Evolutionary conservation across 2,888 invertebrate genomes (phyloP).

Genomic region (Boloria selene): DNA sequence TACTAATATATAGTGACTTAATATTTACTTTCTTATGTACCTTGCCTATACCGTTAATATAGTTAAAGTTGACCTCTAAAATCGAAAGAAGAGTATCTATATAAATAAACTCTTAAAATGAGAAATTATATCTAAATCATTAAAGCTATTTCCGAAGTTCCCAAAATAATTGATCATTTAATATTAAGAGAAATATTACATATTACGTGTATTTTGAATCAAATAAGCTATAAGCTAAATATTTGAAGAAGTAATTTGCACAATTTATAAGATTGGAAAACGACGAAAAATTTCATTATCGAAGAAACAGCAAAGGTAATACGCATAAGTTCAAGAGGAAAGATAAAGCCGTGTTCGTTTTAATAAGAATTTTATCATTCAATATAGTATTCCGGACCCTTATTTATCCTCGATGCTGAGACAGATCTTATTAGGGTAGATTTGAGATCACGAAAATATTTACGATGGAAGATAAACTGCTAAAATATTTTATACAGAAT

Average conservation of each 20-base stretch:
- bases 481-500: constrained; percentile 20
- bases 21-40: too few species aligned
- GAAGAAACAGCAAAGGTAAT: constrained; percentile 24
- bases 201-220: neutral
- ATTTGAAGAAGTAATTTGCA: constrained; percentile 7
- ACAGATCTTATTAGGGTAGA: constrained; percentile 17
- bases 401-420: constrained; percentile 18
- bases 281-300: constrained; percentile 30
- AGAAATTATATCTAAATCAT: too few species aligned
- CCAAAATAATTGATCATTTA: too few species aligned
- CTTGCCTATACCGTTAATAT: too few species aligned
- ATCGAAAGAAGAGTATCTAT: too few species aligned
- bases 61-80: too few species aligned
- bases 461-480: constrained; percentile 10
- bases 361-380: constrained; percentile 34
- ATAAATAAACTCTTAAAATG: too few species aligned
- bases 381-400: constrained; percentile 24
- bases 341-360: constrained; percentile 21
- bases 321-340: constrained; percentile 17
- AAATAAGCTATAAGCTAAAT: neutral
- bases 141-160: too few species aligned
- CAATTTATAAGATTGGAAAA: constrained; percentile 21
- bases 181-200: too few species aligned
- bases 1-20: too few species aligned
- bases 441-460: constrained; percentile 15